These are phyloP conservation scores for Oceanodroma tethys DNA, from an alignment of 2,113 vertebrate genomes.

Conservation along the genomic window DNA sequence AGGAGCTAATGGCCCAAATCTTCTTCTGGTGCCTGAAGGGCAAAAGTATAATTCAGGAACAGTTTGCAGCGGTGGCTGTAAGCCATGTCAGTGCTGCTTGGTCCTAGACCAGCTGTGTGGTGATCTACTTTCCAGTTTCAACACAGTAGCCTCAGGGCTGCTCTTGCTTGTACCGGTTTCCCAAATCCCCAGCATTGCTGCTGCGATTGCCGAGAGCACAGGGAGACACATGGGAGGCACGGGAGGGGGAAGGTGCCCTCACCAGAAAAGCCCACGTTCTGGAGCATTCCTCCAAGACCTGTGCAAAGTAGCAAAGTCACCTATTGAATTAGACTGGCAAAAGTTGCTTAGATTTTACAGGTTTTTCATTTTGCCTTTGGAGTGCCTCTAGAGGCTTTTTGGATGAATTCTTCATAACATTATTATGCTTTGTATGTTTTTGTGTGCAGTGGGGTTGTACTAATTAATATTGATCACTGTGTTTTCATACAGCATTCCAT, in stretches of 20 bases:
- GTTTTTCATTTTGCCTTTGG: not conserved
- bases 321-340: not conserved
- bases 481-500: not conserved
- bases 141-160: not conserved
- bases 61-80: conserved; percentile 7
- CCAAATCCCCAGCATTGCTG: not conserved
- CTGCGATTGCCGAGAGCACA: not conserved
- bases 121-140: conserved; percentile 13
- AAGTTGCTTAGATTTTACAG: not conserved
- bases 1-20: not conserved
- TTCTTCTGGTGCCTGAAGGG: not conserved
- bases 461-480: not conserved
- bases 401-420: not conserved
- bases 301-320: not conserved
- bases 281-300: not conserved
- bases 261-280: not conserved
- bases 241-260: not conserved
- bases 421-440: not conserved
- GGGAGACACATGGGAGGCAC: not conserved
- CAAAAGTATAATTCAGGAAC: not conserved
- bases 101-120: not conserved
- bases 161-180: not conserved
- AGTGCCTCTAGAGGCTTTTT: not conserved
- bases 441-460: not conserved
- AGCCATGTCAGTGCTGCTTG: not conserved